Conservation (phyloP, 1,140 invertebrate genomes). For the Trichomalopsis sarcophagae region DNA sequence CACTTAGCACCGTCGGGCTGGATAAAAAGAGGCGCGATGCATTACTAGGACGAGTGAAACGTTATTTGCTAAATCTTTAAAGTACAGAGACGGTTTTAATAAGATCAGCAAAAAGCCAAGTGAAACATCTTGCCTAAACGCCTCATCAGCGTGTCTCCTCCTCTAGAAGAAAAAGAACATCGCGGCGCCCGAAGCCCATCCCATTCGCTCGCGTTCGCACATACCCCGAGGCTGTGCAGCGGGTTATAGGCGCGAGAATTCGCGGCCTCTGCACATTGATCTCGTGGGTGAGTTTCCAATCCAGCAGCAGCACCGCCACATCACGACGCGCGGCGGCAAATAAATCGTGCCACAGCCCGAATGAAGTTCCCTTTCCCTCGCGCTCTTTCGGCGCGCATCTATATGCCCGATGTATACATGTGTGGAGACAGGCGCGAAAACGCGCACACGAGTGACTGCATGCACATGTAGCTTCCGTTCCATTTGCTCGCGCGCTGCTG, state of each 20-base stretch:
- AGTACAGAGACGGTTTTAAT: no score
- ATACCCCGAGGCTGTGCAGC: neutral
- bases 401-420: neutral
- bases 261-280: constrained; percentile 12
- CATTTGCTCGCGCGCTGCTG: neutral
- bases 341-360: constrained; percentile 53
- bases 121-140: neutral
- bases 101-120: no score
- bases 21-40: no score
- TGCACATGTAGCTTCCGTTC: no score
- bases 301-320: neutral
- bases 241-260: neutral
- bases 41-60: no score
- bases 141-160: neutral
- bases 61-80: no score
- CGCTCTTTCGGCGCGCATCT: constrained; percentile 31
- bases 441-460: neutral
- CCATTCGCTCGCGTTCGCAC: no score
- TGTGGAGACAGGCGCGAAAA: neutral
- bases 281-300: neutral
- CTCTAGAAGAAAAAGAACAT: neutral
- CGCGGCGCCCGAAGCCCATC: no score
- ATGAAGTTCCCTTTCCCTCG: constrained; percentile 2
- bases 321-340: constrained; percentile 53
- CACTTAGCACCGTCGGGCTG: no score